A percentile compares a stretch with the other conserved stretches of the same genome.
These are phyloP conservation scores for Hydrozoanthus gracilis DNA, from an alignment of 92 coral and sea anemone genomes.

Conservation along the genomic window DNA sequence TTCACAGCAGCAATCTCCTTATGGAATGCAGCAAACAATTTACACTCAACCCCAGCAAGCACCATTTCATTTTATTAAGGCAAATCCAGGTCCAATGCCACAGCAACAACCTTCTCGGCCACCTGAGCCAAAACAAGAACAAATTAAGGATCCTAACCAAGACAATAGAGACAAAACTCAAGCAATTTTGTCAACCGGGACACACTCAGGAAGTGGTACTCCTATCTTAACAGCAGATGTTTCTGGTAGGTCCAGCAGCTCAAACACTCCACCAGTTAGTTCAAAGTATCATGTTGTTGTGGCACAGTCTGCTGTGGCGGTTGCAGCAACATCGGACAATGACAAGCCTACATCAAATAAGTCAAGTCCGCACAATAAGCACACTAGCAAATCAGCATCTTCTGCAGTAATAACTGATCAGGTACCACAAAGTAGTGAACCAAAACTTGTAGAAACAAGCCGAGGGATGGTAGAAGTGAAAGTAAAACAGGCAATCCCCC, in stretches of 20 bases:
- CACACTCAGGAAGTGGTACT: slow-evolving; percentile 60
- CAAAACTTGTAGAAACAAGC: slow-evolving; percentile 12
- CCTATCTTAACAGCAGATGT: slow-evolving; percentile 64
- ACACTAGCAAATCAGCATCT: slow-evolving; percentile 47
- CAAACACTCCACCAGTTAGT: slow-evolving; percentile 78
- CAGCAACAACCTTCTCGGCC: slow-evolving; percentile 51
- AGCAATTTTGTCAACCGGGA: slow-evolving; percentile 63
- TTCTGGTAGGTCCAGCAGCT: slow-evolving; percentile 75
- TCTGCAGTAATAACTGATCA: slow-evolving; percentile 23
- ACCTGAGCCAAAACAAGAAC: slow-evolving; percentile 67
- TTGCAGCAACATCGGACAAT: slow-evolving; percentile 71
- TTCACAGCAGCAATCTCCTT: slow-evolving; percentile 60
- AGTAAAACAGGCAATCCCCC: slow-evolving; percentile 11
- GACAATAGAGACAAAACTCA: slow-evolving; percentile 88
- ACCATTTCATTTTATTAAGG: slow-evolving; percentile 36
- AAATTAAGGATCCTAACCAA: slow-evolving; percentile 84
- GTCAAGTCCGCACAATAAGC: slow-evolving; percentile 40
- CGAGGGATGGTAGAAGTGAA: not conserved
- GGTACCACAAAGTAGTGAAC: not conserved
- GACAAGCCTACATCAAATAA: slow-evolving; percentile 20
- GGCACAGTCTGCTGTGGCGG: slow-evolving; percentile 85
- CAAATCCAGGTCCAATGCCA: slow-evolving; percentile 36
- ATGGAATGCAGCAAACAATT: slow-evolving; percentile 24
- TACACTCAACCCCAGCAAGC: slow-evolving; percentile 40
- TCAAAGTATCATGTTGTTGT: slow-evolving; percentile 57